Conservation (phyloP, 2,888 invertebrate genomes). For the Apamea monoglypha region DNA sequence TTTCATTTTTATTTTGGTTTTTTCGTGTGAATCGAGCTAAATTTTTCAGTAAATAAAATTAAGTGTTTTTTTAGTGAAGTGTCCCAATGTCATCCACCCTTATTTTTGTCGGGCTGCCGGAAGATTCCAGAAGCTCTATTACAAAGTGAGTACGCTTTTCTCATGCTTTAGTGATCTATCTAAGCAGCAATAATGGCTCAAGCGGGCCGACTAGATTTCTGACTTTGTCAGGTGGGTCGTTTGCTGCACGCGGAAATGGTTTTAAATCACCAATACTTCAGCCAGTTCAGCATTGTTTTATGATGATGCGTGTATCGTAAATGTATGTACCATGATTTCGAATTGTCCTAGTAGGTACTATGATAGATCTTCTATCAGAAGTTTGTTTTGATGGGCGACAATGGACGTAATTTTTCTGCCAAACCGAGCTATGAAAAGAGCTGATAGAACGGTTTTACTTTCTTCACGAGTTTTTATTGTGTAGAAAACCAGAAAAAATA, state of each 20-base stretch:
- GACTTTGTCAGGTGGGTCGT: not conserved
- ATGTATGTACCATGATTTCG: not conserved
- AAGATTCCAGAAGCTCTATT: slow-evolving; percentile 91
- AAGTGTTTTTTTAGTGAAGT: slow-evolving; percentile 68
- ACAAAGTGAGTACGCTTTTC: slow-evolving; percentile 80
- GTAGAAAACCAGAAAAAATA: not conserved
- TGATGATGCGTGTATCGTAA: not conserved
- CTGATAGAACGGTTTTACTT: not conserved
- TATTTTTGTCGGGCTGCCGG: slow-evolving; percentile 90
- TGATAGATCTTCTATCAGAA: not conserved
- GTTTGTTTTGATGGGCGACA: not conserved
- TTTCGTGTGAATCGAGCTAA: slow-evolving; percentile 62
- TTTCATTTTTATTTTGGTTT: slow-evolving; percentile 51
- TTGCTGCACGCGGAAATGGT: not conserved
- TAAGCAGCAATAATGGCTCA: not conserved
- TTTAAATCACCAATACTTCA: not conserved
- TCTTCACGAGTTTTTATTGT: not conserved
- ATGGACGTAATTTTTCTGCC: not conserved
- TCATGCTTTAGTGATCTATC: not conserved
- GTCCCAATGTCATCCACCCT: slow-evolving; percentile 91
- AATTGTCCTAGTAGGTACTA: not conserved
- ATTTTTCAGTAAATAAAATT: slow-evolving; percentile 69
- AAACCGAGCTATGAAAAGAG: too few species aligned
- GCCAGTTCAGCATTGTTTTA: not conserved
- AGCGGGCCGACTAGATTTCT: not conserved